phyloP scores from a whole-genome alignment of 2,797 vertebrate species.

The Pogonophryne albipinna region DNA sequence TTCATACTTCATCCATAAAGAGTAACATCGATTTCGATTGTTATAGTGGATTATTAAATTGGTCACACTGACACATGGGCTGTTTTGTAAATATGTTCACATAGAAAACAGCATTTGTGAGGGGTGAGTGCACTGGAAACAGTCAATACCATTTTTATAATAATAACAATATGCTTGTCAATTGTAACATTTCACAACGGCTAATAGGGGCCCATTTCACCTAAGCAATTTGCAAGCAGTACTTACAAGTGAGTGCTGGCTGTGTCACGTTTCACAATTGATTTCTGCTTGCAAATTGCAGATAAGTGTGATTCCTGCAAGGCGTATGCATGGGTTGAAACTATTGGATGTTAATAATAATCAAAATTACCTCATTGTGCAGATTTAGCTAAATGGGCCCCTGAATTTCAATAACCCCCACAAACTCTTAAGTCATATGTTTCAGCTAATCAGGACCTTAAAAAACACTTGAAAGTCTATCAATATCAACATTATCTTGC shows the following conservation, averaged over 20 bases:
- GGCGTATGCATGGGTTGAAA: neutral
- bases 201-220: neutral
- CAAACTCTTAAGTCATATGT: neutral
- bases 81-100: neutral
- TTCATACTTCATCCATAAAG: neutral
- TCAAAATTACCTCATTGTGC: neutral
- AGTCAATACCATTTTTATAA: neutral
- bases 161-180: slow-evolving; percentile 1
- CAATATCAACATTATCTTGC: neutral
- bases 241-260: neutral
- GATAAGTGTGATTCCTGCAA: neutral
- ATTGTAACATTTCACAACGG: neutral
- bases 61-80: neutral
- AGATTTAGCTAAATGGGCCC: slow-evolving; percentile 10
- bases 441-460: neutral
- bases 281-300: slow-evolving; percentile 3
- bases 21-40: neutral
- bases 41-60: slow-evolving; percentile 9
- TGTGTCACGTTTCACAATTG: neutral
- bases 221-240: neutral
- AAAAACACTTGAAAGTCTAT: neutral
- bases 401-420: slow-evolving; percentile 8
- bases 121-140: neutral
- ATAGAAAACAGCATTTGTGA: neutral
- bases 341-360: neutral